These are phyloP conservation scores for Ptyas mucosa DNA, from an alignment of 2,113 vertebrate genomes.

Conservation along the genomic window DNA sequence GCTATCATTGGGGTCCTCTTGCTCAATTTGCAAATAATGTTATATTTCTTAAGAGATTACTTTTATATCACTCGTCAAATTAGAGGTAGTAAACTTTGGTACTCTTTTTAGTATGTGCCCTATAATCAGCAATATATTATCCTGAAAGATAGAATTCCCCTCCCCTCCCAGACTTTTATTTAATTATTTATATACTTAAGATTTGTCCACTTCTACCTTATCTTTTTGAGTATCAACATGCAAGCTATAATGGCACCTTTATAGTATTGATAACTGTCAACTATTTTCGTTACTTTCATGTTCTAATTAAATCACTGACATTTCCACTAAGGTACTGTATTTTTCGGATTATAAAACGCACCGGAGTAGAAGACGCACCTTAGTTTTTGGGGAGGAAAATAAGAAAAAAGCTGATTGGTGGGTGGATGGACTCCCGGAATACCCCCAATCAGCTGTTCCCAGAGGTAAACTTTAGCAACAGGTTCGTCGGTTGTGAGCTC, in stretches of 20 bases:
- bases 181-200: conserved; percentile 32
- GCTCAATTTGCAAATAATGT: conserved; percentile 73
- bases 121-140: conserved; percentile 53
- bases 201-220: conserved; percentile 19
- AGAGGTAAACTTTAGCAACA: no score
- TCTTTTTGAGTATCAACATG: not conserved
- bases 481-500: no score
- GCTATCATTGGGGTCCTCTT: conserved; percentile 71
- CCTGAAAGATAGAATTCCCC: conserved; percentile 31
- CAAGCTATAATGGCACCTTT: not conserved
- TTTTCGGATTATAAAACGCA: no score
- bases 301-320: not conserved
- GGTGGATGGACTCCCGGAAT: no score
- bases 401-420: no score
- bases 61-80: conserved; percentile 71
- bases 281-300: not conserved
- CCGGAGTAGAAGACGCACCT: no score
- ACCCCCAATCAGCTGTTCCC: no score
- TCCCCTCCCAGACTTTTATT: conserved; percentile 5
- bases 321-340: no score
- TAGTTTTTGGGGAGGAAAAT: no score
- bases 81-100: conserved; percentile 60
- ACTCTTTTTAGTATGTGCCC: conserved; percentile 59
- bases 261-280: not conserved
- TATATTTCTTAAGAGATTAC: conserved; percentile 69